Percentiles rank a stretch among this genome's conserved stretches.
Evolutionary conservation across 2,113 vertebrate genomes (phyloP).

Genomic region (Brienomyrus longianalis): DNA sequence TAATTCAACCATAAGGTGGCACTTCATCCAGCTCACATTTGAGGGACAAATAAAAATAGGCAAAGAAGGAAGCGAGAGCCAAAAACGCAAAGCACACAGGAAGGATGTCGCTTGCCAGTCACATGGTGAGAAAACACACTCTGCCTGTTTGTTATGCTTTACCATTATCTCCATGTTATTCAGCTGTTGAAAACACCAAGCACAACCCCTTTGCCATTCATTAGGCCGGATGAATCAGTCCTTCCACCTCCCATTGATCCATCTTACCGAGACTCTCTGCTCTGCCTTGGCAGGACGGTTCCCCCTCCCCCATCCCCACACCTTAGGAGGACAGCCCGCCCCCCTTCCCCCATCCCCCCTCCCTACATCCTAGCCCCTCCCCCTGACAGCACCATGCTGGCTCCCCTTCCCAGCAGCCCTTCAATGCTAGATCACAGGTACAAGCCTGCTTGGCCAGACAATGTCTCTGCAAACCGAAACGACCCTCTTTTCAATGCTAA

Average conservation of each 20-base stretch:
- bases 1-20: not conserved
- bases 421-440: not conserved
- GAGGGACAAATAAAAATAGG: not conserved
- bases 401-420: not conserved
- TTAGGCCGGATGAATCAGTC: not conserved
- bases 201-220: not conserved
- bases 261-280: not conserved
- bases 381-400: not conserved
- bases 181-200: not conserved
- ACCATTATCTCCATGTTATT: not conserved
- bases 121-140: not conserved
- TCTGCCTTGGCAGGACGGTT: not conserved
- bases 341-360: too few relatives aligned
- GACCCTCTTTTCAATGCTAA: not conserved
- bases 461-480: not conserved
- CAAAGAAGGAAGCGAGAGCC: not conserved
- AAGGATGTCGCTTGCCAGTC: not conserved
- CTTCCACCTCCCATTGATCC: not conserved
- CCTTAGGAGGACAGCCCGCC: not conserved
- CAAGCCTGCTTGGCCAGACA: not conserved
- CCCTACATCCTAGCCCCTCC: not conserved
- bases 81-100: not conserved
- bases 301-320: not conserved
- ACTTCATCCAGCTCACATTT: not conserved
- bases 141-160: not conserved